These are phyloP conservation scores for Uropetala carovei DNA, from an alignment of 2,888 invertebrate species.

Conservation along the genomic window DNA sequence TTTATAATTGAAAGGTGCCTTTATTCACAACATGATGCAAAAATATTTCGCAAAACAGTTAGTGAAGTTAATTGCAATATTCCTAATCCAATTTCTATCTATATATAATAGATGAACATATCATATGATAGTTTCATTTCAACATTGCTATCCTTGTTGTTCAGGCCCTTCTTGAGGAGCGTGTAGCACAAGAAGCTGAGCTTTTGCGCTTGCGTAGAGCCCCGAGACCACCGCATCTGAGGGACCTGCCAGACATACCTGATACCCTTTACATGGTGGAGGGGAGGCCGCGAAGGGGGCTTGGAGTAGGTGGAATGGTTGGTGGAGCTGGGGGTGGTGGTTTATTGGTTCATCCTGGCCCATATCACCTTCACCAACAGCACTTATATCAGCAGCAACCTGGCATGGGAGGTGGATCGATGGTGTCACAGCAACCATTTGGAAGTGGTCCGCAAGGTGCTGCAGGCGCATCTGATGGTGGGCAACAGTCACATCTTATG, in stretches of 20 bases:
- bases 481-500: slow-evolving; percentile 49
- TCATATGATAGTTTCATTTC: neutral
- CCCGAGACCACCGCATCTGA: slow-evolving; percentile 72
- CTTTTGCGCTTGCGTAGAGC: slow-evolving; percentile 80
- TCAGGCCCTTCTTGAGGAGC: slow-evolving; percentile 88
- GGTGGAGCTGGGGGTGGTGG: slow-evolving; percentile 42
- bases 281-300: slow-evolving; percentile 75
- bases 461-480: slow-evolving; percentile 32
- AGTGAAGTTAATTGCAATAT: neutral
- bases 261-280: slow-evolving; percentile 95
- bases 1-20: too few species aligned
- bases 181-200: slow-evolving; percentile 87
- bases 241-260: slow-evolving; percentile 90
- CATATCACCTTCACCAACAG: slow-evolving; percentile 56
- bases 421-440: slow-evolving; percentile 55
- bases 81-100: neutral
- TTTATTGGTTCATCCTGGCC: slow-evolving; percentile 46
- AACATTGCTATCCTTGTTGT: slow-evolving; percentile 66
- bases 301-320: slow-evolving; percentile 78
- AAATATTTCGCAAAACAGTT: too few species aligned
- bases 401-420: slow-evolving; percentile 21
- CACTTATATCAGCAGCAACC: slow-evolving; percentile 58
- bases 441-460: slow-evolving; percentile 36
- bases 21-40: too few species aligned
- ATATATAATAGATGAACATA: neutral